Base-by-base conservation (phyloP, 2,113 vertebrate genomes). In the Elanus axillaris region DNA sequence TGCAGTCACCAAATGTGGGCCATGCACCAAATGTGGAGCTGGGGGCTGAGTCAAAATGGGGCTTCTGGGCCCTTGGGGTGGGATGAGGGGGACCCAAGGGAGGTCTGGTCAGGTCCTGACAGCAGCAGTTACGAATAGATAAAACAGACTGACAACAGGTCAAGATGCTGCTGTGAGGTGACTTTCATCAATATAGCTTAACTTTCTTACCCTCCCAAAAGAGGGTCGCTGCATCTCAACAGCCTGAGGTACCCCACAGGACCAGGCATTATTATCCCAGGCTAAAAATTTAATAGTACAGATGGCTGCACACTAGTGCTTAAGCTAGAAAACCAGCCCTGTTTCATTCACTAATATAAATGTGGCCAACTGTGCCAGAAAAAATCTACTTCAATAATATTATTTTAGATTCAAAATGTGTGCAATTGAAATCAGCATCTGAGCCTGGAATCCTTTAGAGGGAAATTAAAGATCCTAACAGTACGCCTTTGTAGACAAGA, bases 101-200 rank as follows among this genome's bases (percentile, higher is more conserved):
- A 75, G 75, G 18, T 25, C 21, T 1, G 1, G 8, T n/a, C 48
- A 52, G 48, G 29, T 81, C 34, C 29, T 76, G 34, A 19, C 29
- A 81, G 25, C 38, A 75, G 50, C 42, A 64, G 32, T 75, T 68
- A 52, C 1, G 4, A 45, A 50, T 8, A 63, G 17, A 18, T 27
- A 55, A 79, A 42, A 14, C n/a, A 43, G 29, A 17, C 25, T 62
- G 47, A 13, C 36, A 40, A 25, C 15, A 32, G 17, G 40, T 47
- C 34, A 63, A n/a, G 74, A n/a, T 58, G 32, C 4, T 84, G 40
- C n/a, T 56, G 32, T 50, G 36, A 62, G 32, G 10, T 74, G 23
- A n/a, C 47, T 68, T 79, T 20, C 15, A 13, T 40, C 0, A 1
- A 29, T 69, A 42, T 0, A 0, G 8, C 34, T 80, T 64, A 59